Conservation (phyloP, 2,888 invertebrate genomes). For the Himalopsyche tibetana region DNA sequence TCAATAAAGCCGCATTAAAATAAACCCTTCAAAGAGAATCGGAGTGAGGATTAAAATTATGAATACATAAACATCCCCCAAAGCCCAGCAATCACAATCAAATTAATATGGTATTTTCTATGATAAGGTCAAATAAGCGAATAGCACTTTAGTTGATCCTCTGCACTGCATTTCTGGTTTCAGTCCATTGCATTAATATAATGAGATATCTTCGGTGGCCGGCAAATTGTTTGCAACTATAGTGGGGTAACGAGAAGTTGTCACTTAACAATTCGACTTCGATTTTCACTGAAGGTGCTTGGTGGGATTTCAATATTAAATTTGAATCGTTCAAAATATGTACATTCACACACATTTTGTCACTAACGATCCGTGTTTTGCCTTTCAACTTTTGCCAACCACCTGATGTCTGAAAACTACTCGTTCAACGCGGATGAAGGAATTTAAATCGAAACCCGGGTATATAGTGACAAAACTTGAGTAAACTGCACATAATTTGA, state of each 20-base stretch:
- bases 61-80: neutral
- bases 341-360: too few relatives aligned
- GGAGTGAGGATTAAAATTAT: neutral
- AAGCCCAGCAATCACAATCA: too few relatives aligned
- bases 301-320: too few relatives aligned
- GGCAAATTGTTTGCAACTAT: neutral
- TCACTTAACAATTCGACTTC: neutral
- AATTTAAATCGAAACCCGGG: too few relatives aligned
- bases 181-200: neutral
- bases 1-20: neutral
- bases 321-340: too few relatives aligned
- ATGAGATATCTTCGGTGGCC: slow-evolving; percentile 9
- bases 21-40: neutral
- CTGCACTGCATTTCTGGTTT: neutral
- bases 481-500: too few relatives aligned
- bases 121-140: neutral
- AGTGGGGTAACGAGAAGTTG: neutral
- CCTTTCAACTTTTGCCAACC: too few relatives aligned
- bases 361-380: too few relatives aligned
- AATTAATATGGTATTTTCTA: neutral
- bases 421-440: too few relatives aligned
- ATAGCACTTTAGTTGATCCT: neutral
- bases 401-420: too few relatives aligned
- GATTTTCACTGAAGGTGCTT: neutral
- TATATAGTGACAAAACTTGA: too few relatives aligned